These are phyloP conservation scores for Drosophila bocqueti DNA, from an alignment of 1,140 invertebrate genomes.

Conservation along the genomic window DNA sequence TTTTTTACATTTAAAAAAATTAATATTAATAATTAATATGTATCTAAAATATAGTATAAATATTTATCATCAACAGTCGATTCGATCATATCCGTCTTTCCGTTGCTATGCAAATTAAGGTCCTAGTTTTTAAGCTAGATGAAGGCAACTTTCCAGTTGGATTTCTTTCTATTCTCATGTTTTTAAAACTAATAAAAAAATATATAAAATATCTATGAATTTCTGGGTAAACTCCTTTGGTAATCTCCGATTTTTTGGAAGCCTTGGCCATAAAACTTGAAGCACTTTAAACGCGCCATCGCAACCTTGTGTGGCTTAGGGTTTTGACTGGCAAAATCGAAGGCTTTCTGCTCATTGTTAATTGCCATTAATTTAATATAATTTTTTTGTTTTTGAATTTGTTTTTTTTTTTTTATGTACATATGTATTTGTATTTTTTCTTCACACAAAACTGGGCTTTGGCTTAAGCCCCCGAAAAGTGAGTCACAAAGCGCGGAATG, in stretches of 20 bases:
- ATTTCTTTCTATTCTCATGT: not conserved
- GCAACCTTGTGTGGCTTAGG: slow-evolving; percentile 40
- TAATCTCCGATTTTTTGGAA: slow-evolving; percentile 32
- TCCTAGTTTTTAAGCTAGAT: not conserved
- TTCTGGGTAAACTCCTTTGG: slow-evolving; percentile 3
- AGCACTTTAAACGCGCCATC: slow-evolving; percentile 10
- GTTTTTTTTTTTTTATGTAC: not conserved
- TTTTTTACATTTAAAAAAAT: no score
- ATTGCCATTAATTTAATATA: slow-evolving; percentile 43
- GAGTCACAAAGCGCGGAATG: slow-evolving; percentile 34
- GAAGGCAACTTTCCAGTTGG: not conserved
- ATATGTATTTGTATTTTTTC: not conserved
- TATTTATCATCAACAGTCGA: no score
- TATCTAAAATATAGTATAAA: no score
- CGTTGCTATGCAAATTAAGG: no score
- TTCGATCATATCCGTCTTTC: no score
- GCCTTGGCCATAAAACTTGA: slow-evolving; percentile 44
- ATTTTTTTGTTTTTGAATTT: slow-evolving; percentile 2
- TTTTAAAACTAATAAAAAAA: not conserved
- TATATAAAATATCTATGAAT: not conserved
- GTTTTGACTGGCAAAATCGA: slow-evolving; percentile 33
- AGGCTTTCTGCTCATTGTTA: slow-evolving; percentile 45
- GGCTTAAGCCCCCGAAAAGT: slow-evolving; percentile 18
- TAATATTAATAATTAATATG: no score
- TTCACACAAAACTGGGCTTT: slow-evolving; percentile 26